Conservation (phyloP, 2,113 vertebrate genomes). For the Meleagris gallopavo region DNA sequence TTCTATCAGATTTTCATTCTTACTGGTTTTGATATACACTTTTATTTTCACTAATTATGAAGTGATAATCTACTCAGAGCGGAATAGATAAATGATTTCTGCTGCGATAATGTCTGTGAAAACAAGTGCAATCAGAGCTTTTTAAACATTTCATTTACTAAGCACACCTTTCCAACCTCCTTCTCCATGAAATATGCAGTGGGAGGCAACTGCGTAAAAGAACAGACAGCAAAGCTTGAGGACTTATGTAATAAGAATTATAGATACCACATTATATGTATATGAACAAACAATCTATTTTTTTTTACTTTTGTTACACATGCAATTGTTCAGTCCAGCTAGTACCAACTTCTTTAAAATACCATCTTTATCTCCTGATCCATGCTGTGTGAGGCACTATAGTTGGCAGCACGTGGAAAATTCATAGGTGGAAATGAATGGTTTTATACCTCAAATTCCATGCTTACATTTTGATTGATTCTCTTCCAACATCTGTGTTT, state of each 20-base stretch:
- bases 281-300: not conserved
- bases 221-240: not conserved
- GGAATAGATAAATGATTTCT: not conserved
- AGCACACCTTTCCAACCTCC: not conserved
- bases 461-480: not conserved
- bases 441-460: not conserved
- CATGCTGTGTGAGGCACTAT: not conserved
- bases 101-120: not conserved
- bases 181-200: conserved; percentile 13
- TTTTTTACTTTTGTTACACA: not conserved
- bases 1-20: not conserved
- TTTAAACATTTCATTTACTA: conserved; percentile 13
- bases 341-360: not conserved
- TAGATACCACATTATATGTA: not conserved
- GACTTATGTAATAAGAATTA: not conserved
- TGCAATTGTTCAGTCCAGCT: not conserved
- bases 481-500: not conserved
- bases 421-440: not conserved
- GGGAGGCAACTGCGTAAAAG: not conserved
- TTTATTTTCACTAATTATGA: not conserved
- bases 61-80: not conserved
- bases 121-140: not conserved
- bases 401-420: not conserved
- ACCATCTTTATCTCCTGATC: not conserved
- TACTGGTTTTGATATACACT: not conserved